Conservation (phyloP, 2,888 invertebrate genomes). For the Clanis bilineata region DNA sequence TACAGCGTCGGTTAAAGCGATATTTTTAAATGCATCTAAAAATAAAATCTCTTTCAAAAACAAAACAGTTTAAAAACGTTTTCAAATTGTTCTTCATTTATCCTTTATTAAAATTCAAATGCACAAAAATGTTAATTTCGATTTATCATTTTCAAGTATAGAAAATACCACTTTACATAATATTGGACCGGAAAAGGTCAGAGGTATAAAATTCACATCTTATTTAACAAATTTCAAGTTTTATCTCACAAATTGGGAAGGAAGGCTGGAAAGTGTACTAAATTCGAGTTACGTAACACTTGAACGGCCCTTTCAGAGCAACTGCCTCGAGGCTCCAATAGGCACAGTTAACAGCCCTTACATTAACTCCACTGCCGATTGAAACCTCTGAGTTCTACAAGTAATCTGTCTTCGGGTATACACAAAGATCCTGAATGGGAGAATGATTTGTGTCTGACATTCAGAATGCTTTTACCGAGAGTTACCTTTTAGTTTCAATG, state of each 20-base stretch:
- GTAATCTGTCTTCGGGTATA: background rate
- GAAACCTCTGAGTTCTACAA: background rate
- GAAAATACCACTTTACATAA: background rate
- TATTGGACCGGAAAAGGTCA: background rate
- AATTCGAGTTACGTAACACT: background rate
- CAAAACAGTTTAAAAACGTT: too few species aligned
- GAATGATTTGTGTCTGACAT: background rate
- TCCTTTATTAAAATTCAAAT: too few species aligned
- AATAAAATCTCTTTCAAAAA: too few species aligned
- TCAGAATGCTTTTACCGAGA: background rate
- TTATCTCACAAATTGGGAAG: background rate
- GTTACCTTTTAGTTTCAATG: background rate
- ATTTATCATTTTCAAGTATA: background rate
- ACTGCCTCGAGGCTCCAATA: background rate
- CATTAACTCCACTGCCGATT: background rate
- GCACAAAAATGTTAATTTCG: too few species aligned
- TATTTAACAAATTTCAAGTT: background rate
- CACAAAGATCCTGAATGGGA: background rate
- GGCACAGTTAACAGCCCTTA: background rate
- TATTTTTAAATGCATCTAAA: too few species aligned
- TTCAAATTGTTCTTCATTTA: too few species aligned
- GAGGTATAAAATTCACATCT: background rate
- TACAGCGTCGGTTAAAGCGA: too few species aligned
- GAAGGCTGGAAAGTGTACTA: background rate
- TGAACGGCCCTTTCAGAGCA: background rate